Evolutionary conservation across 2,888 invertebrate genomes (phyloP), one percentile per base, ranked within the genome.

Genomic region (Chloroclystis v-ata): DNA sequence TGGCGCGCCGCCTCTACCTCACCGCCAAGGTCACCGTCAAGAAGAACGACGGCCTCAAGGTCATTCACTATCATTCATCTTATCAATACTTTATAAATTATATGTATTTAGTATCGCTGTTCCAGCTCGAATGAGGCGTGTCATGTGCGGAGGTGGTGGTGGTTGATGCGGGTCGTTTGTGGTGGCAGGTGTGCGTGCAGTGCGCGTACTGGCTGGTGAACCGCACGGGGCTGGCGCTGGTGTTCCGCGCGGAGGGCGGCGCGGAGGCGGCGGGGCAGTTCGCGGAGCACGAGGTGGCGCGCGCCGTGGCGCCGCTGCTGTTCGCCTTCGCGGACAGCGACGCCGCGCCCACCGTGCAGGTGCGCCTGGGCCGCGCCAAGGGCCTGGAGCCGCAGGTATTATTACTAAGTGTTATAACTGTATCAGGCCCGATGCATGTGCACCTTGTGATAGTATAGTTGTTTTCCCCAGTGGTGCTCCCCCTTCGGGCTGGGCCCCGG

Each of bases 201-300:
- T 94, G 95, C 1, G 94, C 96, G 1, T 97, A 94, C 84, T 99
- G 98, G 98, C 91, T 99, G 58, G 92, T 99, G 49, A 99, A 99
- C 87, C 95, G 95, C 78, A 95, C 97, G 4, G 98, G 98, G 0
- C 86, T 99, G 52, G 98, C 99, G n/a, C 85, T 99, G 51, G 94
- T 99, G 43, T 97, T 98, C 78, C 92, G 94, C 60, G 98, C 98
- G 80, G 97, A 96, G 75, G 95, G 95, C 9, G 91, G 92, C 1
- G 90, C 84, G 16, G 94, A 93, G 65, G 93, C 94, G 54, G 94
- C 95, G 5, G 98, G 98, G 1, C 98, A 98, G 84, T 95, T 94
- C 75, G 93, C 93, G 47, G 99, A 99, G 77, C 97, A 99, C 76
- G 99, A 99, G 87, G 90, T 93, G 62, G 98, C 97, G 8, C 90